Conservation (phyloP, 2,888 invertebrate genomes). For the Amphipoea lucens region DNA sequence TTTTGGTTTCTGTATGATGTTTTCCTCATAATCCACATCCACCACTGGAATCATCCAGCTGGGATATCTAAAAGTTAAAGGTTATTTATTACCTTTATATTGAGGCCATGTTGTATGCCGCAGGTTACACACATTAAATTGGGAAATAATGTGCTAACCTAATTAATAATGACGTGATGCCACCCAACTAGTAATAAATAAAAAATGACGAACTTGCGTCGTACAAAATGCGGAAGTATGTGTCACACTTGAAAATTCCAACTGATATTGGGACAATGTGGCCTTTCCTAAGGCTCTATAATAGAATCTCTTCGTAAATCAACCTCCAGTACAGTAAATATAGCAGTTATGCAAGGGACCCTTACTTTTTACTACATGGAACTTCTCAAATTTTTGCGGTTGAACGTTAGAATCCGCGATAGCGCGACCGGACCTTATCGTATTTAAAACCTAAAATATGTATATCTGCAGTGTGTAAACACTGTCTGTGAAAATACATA, state of each 20-base stretch:
- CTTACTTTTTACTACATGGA: neutral
- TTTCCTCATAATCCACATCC: too few species aligned
- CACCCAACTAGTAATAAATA: neutral
- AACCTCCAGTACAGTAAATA: neutral
- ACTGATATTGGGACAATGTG: neutral
- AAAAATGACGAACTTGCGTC: neutral
- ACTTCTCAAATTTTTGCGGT: neutral
- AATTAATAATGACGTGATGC: neutral
- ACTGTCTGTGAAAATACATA: slow-evolving; percentile 26
- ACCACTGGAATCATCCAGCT: neutral
- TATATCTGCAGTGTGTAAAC: slow-evolving; percentile 23
- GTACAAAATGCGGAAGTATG: slow-evolving; percentile 24
- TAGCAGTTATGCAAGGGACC: neutral
- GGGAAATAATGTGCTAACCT: slow-evolving; percentile 1
- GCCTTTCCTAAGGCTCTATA: neutral
- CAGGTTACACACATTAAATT: slow-evolving; percentile 7
- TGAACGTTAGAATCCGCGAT: neutral
- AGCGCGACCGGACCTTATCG: slow-evolving; percentile 21
- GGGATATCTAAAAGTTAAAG: neutral
- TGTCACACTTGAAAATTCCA: slow-evolving; percentile 23
- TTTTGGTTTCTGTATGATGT: neutral
- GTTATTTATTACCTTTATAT: neutral
- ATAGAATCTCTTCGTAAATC: neutral
- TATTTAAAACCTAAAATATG: slow-evolving; percentile 8
- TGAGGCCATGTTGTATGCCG: neutral